Evolutionary conservation across 2,113 vertebrate genomes (phyloP), one percentile per base, ranked within the genome.

Genomic region (Oostethus manadensis): DNA sequence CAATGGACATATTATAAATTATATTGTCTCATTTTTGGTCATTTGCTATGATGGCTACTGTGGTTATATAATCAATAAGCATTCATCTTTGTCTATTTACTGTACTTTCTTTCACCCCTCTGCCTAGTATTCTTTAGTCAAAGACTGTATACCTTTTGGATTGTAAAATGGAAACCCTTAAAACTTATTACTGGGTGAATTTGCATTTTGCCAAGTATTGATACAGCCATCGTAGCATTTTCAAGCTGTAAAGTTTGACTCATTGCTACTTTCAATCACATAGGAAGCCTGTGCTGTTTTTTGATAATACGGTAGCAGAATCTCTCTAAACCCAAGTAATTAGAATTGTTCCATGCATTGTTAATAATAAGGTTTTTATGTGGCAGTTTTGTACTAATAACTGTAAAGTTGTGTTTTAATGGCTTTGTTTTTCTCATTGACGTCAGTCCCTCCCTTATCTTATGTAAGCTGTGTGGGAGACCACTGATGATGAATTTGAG

Each of bases 391-490:
- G 51, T 26, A 18, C 33, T 38, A 33, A 20, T n/a, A n/a, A 13
- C 51, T 16, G 20, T 43, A 44, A 55, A 77, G 67, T 74, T 60
- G 49, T 13, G 14, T 62, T 51, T 81, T 68, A 70, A 67, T 76
- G 55, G 47, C 65, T 72, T 67, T 11, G 23, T 68, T 69, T 71
- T 62, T 77, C 62, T 51, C 49, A 77, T 69, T 73, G 64, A 75
- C 66, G 70, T 73, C 71, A 77, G 64, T 61, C 64, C 69, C 55
- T 72, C 56, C 79, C 76, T 80, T 78, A 62, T 58, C 62, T 88
- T 88, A 86, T 61, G 62, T 83, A 86, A 88, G 58, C 60, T 77
- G 71, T 74, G 76, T 83, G 78, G 80, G 84, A 76, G 84, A 77
- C 56, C 58, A 50, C 58, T 64, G 71, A 79, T 62, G 74, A 76